Conservation (phyloP, 2,113 vertebrate genomes). For the Nannobrachium achirus region DNA sequence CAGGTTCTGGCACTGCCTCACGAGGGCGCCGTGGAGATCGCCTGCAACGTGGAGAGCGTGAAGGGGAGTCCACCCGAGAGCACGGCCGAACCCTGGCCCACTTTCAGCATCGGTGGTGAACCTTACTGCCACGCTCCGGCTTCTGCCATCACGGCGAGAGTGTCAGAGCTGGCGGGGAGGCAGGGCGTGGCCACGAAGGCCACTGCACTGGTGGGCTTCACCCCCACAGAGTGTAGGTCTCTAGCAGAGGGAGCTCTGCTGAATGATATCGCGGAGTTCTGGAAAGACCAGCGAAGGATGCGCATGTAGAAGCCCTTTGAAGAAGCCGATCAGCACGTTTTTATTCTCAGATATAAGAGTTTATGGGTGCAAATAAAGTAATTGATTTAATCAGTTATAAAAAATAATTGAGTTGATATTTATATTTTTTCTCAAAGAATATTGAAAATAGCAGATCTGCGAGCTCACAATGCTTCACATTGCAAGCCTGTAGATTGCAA, state of each 20-base stretch:
- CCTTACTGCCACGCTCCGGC: conserved; percentile 69
- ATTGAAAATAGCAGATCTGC: too few relatives aligned
- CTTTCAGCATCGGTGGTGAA: conserved; percentile 61
- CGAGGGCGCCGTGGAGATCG: conserved; percentile 74
- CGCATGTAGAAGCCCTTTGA: conserved; percentile 65
- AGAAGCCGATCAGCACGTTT: background rate
- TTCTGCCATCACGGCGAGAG: conserved; percentile 62
- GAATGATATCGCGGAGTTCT: conserved; percentile 74
- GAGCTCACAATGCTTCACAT: too few relatives aligned
- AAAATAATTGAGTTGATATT: too few relatives aligned
- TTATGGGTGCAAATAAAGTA: too few relatives aligned
- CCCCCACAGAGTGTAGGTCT: conserved; percentile 70
- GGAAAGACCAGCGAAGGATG: conserved; percentile 67
- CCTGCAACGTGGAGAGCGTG: conserved; percentile 80
- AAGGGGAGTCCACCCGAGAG: conserved; percentile 6
- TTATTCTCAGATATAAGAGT: too few relatives aligned
- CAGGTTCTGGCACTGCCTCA: conserved; percentile 80
- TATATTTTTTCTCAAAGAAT: too few relatives aligned
- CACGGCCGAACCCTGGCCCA: conserved; percentile 45
- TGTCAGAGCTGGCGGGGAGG: conserved; percentile 68
- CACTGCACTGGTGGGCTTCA: conserved; percentile 77
- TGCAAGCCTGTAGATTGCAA: too few relatives aligned
- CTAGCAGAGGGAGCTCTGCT: conserved; percentile 74
- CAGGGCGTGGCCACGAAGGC: conserved; percentile 61
- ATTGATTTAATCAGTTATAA: too few relatives aligned